These are phyloP conservation scores for Chirona hameri DNA, from an alignment of 2,888 invertebrate genomes.

Conservation along the genomic window DNA sequence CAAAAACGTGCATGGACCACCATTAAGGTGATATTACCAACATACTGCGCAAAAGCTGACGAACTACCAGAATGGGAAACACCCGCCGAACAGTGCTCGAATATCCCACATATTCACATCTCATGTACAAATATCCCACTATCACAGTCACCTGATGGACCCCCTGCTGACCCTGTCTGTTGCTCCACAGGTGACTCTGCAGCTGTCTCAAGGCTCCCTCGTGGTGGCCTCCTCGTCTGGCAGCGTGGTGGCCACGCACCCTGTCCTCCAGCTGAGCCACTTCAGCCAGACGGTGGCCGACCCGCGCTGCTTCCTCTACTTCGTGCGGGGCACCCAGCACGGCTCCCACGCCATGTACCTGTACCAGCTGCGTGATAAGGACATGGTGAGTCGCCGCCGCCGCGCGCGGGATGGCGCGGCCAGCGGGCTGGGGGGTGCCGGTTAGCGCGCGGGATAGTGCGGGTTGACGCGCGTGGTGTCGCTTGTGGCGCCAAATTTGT, in stretches of 20 bases:
- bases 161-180: background rate
- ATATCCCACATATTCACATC: too few species aligned
- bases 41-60: too few species aligned
- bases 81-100: too few species aligned
- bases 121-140: too few species aligned
- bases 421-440: background rate
- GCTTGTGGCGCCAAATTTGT: too few species aligned
- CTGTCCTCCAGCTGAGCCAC: constrained; percentile 11
- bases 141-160: too few species aligned
- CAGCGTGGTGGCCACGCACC: constrained; percentile 12
- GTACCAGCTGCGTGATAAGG: constrained; percentile 22
- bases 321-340: background rate
- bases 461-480: too few species aligned
- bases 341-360: constrained; percentile 22
- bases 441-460: too few species aligned
- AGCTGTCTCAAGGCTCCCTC: background rate
- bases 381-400: constrained; percentile 4
- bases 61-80: too few species aligned
- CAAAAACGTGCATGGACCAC: too few species aligned
- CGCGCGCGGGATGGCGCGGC: background rate
- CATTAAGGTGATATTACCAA: too few species aligned
- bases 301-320: constrained; percentile 28
- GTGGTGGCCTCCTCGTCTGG: background rate
- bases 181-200: background rate
- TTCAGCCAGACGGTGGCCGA: constrained; percentile 25